Evolutionary conservation across 2,113 vertebrate genomes (phyloP).

Genomic region (Saguinus imperator): DNA sequence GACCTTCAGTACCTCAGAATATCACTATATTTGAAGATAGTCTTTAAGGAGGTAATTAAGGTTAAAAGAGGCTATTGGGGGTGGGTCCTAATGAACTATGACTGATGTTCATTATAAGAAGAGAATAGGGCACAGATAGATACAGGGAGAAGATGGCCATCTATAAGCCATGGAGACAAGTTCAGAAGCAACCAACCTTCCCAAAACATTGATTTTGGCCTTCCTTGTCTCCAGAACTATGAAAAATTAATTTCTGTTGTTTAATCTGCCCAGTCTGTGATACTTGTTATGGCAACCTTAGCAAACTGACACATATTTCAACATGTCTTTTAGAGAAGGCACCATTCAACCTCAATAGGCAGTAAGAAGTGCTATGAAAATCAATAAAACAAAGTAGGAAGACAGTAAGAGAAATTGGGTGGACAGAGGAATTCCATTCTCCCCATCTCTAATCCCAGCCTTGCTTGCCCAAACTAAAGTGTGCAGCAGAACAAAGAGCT

Average conservation of each 20-base stretch:
- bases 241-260: slow-evolving; percentile 4
- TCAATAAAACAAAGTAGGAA: neutral
- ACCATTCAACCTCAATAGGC: neutral
- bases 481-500: neutral
- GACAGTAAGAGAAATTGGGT: neutral
- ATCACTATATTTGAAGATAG: neutral
- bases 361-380: neutral
- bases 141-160: neutral
- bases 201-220: neutral
- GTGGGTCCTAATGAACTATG: neutral
- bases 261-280: neutral
- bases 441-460: neutral
- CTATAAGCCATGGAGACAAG: neutral
- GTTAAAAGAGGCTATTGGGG: neutral
- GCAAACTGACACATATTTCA: slow-evolving; percentile 14
- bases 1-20: neutral
- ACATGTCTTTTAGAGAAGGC: neutral
- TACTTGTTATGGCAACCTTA: neutral
- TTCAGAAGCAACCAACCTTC: neutral
- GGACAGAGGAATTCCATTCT: neutral
- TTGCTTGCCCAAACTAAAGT: slow-evolving; percentile 1
- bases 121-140: neutral
- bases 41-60: slow-evolving; percentile 26
- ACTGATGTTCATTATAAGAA: neutral
- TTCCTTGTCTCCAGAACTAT: neutral